Base-by-base conservation (phyloP, 2,113 vertebrate genomes). In the Aphyosemion australe region DNA sequence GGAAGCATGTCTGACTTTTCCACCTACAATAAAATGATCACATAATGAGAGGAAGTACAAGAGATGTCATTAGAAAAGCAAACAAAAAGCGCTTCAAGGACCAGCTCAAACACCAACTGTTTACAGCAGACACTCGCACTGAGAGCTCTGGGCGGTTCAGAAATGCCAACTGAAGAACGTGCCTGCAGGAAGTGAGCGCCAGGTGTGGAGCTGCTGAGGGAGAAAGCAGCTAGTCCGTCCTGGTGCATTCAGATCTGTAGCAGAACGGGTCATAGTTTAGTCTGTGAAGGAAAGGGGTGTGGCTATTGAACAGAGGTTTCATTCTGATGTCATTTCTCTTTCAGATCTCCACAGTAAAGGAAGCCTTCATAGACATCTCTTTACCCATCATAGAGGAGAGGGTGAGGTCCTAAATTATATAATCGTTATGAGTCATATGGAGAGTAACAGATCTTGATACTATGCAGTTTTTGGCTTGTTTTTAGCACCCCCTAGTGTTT, bases 311-410 rank as follows among this genome's bases (percentile, higher is more conserved):
- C 48, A 31, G 49, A n/a, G n/a, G n/a, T 15, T 48, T 68, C 31
- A 16, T 42, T 5, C 19, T 18, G 2, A 3, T 63, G 58, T 65
- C 6, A 18, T 82, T 62, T 78, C 8, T 90, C 81, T 84, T 90
- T 83, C 80, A 99, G 97, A 96, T 98, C 85, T 98, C 96, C 45
- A 95, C 92, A 12, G 94, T 97, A 77, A 97, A 96, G 79, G 97
- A 99, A 89, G 95, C 96, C 73, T 99, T 99, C 85, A 97, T 98
- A 85, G 97, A 99, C 90, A 96, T 98, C 90, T 99, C 97, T 67
- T 93, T 99, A 84, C 97, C 97, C 83, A 97, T 99, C 83, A 96
- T 96, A 86, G 97, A 99, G 88, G 97, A 98, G 87, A 90, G 97
- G 94, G 97, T 99, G 91, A 98, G 96, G 58, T 76, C n/a, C 48